phyloP scores from a whole-genome alignment of 2,113 vertebrate species.

The Burhinus oedicnemus region DNA sequence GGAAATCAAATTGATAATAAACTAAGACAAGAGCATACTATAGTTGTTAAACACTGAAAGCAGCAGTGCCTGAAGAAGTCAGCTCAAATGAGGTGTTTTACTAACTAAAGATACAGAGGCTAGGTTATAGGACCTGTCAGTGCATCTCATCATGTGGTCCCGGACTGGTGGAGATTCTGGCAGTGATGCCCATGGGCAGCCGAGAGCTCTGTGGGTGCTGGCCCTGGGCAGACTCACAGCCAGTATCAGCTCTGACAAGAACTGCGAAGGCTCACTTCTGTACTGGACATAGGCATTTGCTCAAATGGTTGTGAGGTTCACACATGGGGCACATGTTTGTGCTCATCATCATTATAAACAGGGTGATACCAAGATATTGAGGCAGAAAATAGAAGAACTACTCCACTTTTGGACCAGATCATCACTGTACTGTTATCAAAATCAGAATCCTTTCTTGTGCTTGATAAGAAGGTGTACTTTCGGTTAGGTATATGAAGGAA shows the following conservation, averaged over 20 bases:
- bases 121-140: neutral
- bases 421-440: neutral
- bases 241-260: neutral
- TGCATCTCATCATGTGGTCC: neutral
- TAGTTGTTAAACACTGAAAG: neutral
- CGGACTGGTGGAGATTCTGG: neutral
- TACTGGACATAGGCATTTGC: neutral
- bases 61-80: neutral
- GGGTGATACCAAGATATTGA: neutral
- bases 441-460: neutral
- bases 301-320: neutral
- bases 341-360: neutral
- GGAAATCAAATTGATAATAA: neutral
- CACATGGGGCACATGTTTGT: rapidly evolving
- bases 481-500: neutral
- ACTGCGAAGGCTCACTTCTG: neutral
- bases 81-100: neutral
- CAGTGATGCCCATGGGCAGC: neutral
- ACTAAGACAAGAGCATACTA: neutral
- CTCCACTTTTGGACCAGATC: neutral
- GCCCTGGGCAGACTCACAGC: neutral
- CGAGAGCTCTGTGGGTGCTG: neutral
- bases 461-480: neutral
- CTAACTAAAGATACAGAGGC: neutral
- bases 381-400: neutral